Conservation (phyloP, 2,113 vertebrate genomes). For the Struthio camelus region DNA sequence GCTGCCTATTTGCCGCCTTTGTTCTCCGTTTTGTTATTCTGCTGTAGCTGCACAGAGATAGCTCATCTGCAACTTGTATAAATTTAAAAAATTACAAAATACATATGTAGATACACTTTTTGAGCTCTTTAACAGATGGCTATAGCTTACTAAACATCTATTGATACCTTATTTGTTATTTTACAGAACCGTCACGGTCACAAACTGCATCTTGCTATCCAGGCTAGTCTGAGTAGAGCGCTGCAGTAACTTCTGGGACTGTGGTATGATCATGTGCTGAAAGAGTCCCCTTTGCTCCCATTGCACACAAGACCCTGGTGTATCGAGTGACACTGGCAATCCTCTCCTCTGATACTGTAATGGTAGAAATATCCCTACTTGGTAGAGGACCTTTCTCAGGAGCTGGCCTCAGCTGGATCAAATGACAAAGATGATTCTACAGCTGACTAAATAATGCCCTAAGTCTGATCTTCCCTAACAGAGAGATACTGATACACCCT, state of each 20-base stretch:
- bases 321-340: background rate
- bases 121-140: background rate
- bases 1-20: background rate
- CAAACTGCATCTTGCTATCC: background rate
- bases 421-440: background rate
- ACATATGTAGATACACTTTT: background rate
- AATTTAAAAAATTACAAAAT: background rate
- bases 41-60: background rate
- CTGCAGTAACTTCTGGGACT: background rate
- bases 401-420: background rate
- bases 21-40: background rate
- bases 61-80: background rate
- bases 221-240: background rate
- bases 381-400: background rate
- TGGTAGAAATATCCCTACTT: background rate
- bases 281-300: background rate
- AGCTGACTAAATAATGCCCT: background rate
- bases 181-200: background rate
- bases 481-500: background rate
- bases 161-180: background rate
- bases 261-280: background rate
- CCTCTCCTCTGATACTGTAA: background rate
- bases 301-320: background rate
- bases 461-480: background rate
- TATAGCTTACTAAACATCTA: background rate